Percentiles rank a stretch among this genome's conserved stretches.
These are phyloP conservation scores for Myrmecobius fasciatus DNA, from an alignment of 2,113 vertebrate genomes.

Conservation along the genomic window DNA sequence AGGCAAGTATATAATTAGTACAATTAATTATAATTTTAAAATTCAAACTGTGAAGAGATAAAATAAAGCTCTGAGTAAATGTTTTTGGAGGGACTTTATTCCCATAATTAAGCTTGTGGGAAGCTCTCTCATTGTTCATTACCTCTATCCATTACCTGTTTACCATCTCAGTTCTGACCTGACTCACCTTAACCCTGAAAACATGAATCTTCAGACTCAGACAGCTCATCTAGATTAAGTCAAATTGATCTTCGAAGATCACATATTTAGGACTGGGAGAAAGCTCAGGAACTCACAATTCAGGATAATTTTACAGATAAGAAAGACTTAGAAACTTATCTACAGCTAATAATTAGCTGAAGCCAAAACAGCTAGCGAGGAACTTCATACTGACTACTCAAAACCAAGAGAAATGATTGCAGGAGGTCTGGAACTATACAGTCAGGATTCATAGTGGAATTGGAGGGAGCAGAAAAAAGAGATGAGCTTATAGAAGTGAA, in stretches of 20 bases:
- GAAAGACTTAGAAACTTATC: neutral
- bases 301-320: neutral
- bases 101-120: neutral
- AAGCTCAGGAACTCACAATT: neutral
- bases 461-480: neutral
- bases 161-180: neutral
- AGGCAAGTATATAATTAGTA: conserved; percentile 34
- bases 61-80: neutral
- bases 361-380: neutral
- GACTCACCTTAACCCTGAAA: neutral
- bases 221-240: neutral
- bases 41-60: neutral
- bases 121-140: neutral
- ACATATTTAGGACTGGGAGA: neutral
- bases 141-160: neutral
- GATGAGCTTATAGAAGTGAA: neutral
- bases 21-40: neutral
- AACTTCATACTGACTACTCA: neutral
- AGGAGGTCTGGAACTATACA: neutral
- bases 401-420: neutral
- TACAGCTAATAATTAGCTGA: neutral
- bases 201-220: neutral
- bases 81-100: neutral
- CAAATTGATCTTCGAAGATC: neutral
- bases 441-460: neutral